Conservation (phyloP, 2,113 vertebrate genomes). For the Rhynchopsitta pachyrhyncha region DNA sequence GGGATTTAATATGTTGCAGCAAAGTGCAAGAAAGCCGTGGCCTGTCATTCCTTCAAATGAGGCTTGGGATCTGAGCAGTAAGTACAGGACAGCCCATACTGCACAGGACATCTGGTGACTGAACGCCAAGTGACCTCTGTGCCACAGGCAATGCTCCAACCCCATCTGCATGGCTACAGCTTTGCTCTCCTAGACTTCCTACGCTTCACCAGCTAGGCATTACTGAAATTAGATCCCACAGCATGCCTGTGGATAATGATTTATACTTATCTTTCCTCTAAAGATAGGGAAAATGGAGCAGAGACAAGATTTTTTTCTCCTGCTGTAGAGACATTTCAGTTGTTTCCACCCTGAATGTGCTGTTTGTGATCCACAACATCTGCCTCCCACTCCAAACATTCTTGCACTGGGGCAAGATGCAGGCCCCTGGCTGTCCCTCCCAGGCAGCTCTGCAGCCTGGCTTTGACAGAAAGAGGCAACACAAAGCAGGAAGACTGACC, state of each 20-base stretch:
- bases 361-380: not conserved
- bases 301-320: not conserved
- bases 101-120: not conserved
- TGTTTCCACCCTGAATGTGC: not conserved
- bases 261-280: not conserved
- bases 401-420: not conserved
- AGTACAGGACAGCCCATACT: not conserved
- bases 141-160: not conserved
- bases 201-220: rapidly evolving
- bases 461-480: not conserved
- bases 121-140: rapidly evolving
- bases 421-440: not conserved
- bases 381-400: not conserved
- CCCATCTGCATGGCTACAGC: not conserved
- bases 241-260: not conserved
- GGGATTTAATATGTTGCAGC: not conserved
- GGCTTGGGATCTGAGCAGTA: not conserved
- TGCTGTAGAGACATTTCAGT: not conserved
- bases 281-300: not conserved
- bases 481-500: not conserved
- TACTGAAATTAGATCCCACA: not conserved
- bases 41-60: not conserved
- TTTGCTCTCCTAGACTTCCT: not conserved
- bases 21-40: not conserved
- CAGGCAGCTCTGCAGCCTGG: not conserved